Conservation (phyloP, 2,888 invertebrate species). For the Corythucha ciliata region DNA sequence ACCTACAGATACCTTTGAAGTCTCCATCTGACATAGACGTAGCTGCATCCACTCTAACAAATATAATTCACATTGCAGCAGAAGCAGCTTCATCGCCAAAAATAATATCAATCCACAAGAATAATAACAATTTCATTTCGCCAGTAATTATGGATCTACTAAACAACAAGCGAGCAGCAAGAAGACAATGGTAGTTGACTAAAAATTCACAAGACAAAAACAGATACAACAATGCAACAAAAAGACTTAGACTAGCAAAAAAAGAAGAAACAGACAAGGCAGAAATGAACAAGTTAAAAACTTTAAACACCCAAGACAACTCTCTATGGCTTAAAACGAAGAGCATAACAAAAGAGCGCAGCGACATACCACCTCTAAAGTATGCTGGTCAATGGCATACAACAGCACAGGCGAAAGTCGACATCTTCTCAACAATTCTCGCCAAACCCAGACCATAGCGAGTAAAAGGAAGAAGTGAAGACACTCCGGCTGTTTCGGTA, state of each 20-base stretch:
- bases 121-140: not conserved
- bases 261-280: slow-evolving; percentile 6
- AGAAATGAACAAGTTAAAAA: slow-evolving; percentile 10
- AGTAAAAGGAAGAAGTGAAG: not conserved
- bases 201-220: slow-evolving; percentile 8
- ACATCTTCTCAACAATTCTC: slow-evolving; percentile 12
- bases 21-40: slow-evolving; percentile 2
- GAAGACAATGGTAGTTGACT: slow-evolving; percentile 3
- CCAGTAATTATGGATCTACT: slow-evolving; percentile 7
- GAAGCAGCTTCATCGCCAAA: slow-evolving; percentile 3
- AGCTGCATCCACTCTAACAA: not conserved
- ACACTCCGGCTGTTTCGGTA: not conserved
- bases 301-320: not conserved
- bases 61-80: slow-evolving; percentile 7
- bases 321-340: slow-evolving; percentile 3
- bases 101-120: slow-evolving; percentile 8
- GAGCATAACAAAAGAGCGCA: not conserved
- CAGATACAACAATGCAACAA: slow-evolving; percentile 11
- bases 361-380: not conserved
- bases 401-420: slow-evolving; percentile 7
- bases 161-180: not conserved
- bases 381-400: slow-evolving; percentile 9
- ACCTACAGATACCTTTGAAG: slow-evolving; percentile 9
- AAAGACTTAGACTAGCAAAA: slow-evolving; percentile 4
- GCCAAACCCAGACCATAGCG: slow-evolving; percentile 5